Base-by-base conservation (phyloP, 2,113 vertebrate genomes). In the Bagarius yarrelli region DNA sequence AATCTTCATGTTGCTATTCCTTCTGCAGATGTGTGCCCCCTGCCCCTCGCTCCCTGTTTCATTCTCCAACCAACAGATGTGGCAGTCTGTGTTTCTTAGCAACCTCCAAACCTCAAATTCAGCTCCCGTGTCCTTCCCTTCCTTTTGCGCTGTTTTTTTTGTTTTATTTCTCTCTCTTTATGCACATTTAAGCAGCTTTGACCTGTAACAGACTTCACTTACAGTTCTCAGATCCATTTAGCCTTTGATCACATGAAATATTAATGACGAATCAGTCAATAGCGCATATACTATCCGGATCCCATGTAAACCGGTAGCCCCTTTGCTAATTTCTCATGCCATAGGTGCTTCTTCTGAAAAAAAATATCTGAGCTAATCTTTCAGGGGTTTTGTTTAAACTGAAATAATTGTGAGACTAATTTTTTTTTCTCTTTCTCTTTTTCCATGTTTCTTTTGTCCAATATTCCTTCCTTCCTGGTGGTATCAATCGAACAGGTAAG, bases 21-120 rank as follows among this genome's bases (percentile, higher is more conserved):
- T 2, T 18, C 75, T 83, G 84, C 82, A 73, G 57, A 87, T 88
- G 85, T 86, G 85, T 86, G 73, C 83, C 83, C 85, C 57, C 25
- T 85, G 86, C 71, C 82, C 83, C 83, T 73, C 59, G 0, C 78
- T 66, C 83, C 81, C 83, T 85, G 86, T 86, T 76, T 57, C 78
- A 79, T 87, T 82, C 81, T 66, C 36, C 25, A 32, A 60, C 79
- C 72, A 84, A 74, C 78, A 76, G 72, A 80, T 77, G 66, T 81
- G 78, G 55, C 57, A 71, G 75, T 69, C 64, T 77, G 57, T 83
- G 85, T 86, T 78, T 73, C 85, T 80, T 80, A 84, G 83, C 85
- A 86, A 84, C 83, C 73, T 47, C 19, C 67, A 52, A 32, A 56
- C 79, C 78, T 32, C 47, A 72, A 53, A 72, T 72, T 36, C 47